Percentiles rank a stretch among this genome's conserved stretches.
Evolutionary conservation across 1,140 invertebrate genomes (phyloP).

Genomic region (Neelides sp.): DNA sequence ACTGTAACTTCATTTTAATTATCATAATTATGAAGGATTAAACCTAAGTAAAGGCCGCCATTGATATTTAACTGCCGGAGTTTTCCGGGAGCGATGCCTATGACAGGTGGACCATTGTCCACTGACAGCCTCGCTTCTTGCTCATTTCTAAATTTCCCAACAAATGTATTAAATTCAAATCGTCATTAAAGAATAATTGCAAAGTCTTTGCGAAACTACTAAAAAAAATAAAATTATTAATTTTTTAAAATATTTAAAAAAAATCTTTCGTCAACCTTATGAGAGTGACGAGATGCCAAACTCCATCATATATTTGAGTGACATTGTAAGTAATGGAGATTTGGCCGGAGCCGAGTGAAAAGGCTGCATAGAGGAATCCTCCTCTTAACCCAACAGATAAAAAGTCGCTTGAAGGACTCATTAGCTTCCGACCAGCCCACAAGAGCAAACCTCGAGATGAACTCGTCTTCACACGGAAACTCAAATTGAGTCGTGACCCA

Average conservation of each 20-base stretch:
- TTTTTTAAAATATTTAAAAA: background rate
- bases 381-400: slow-evolving; percentile 69
- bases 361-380: slow-evolving; percentile 48
- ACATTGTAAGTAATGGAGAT: slow-evolving; percentile 61
- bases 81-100: slow-evolving; percentile 64
- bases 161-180: slow-evolving; percentile 33
- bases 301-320: slow-evolving; percentile 75
- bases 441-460: slow-evolving; percentile 64
- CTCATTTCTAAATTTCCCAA: no score
- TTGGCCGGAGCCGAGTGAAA: slow-evolving; percentile 34
- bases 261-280: slow-evolving; percentile 52
- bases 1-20: background rate
- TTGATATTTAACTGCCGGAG: slow-evolving; percentile 72
- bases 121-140: slow-evolving; percentile 72
- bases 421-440: slow-evolving; percentile 66
- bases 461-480: slow-evolving; percentile 58
- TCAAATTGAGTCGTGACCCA: slow-evolving; percentile 49
- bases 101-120: slow-evolving; percentile 63
- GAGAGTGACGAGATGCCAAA: slow-evolving; percentile 78
- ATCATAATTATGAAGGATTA: background rate
- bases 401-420: slow-evolving; percentile 49
- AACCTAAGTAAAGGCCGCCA: slow-evolving; percentile 72
- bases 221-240: slow-evolving; percentile 12
- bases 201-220: background rate
- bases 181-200: background rate